A percentile compares a stretch with the other conserved stretches of the same genome.
phyloP scores from a whole-genome alignment of 2,888 invertebrate genomes.

The Dichetophora obliterata region DNA sequence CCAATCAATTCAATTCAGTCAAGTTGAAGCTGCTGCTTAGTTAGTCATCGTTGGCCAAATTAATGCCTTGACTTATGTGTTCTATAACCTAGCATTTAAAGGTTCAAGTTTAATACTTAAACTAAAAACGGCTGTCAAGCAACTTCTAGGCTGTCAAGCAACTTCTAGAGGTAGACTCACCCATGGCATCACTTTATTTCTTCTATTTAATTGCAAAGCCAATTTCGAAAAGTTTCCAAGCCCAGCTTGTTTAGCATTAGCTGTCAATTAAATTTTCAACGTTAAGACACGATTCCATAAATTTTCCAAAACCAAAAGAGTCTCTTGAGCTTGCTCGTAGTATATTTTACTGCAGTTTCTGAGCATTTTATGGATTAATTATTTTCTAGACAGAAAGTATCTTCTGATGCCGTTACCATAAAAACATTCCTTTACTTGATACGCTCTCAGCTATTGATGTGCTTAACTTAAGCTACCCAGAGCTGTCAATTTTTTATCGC shows the following conservation, averaged over 20 bases:
- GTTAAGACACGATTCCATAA: too few relatives aligned
- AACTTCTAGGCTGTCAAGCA: background rate
- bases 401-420: background rate
- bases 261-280: background rate
- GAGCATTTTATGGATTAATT: background rate
- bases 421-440: background rate
- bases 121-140: background rate
- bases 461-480: background rate
- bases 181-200: background rate
- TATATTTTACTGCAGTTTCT: too few relatives aligned
- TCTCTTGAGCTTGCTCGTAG: too few relatives aligned
- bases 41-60: too few relatives aligned
- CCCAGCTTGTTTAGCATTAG: background rate
- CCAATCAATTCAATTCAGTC: too few relatives aligned
- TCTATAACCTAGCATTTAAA: background rate
- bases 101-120: too few relatives aligned
- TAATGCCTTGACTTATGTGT: background rate
- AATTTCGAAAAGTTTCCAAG: too few relatives aligned
- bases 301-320: too few relatives aligned
- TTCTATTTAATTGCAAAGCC: background rate
- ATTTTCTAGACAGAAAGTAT: background rate
- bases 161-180: too few relatives aligned
- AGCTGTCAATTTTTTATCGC: constrained; percentile 16
- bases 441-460: background rate
- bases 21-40: too few relatives aligned